Percentiles rank a stretch among this genome's conserved stretches.
These are phyloP conservation scores for Xiphorhynchus elegans DNA, from an alignment of 2,113 vertebrate genomes.

Conservation along the genomic window DNA sequence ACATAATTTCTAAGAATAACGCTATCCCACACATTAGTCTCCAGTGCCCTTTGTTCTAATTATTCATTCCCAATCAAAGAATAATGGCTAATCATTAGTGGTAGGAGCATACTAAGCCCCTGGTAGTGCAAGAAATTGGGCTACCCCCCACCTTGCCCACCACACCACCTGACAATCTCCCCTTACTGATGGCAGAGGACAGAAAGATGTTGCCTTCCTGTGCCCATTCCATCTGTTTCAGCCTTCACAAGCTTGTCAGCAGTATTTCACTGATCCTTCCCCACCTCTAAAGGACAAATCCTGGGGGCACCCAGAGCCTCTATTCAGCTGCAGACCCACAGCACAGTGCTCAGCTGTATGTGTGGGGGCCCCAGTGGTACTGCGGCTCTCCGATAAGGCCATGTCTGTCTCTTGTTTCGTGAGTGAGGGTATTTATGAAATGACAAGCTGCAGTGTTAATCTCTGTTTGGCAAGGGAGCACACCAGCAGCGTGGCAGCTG, in stretches of 20 bases:
- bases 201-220: not conserved
- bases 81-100: not conserved
- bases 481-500: not conserved
- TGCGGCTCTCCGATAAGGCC: not conserved
- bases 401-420: not conserved
- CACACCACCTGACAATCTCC: not conserved
- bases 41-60: not conserved
- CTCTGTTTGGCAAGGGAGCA: not conserved
- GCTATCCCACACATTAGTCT: not conserved
- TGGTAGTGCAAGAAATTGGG: not conserved
- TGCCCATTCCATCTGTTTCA: not conserved
- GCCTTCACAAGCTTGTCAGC: not conserved
- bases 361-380: not conserved
- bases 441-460: conserved; percentile 2
- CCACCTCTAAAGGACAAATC: not conserved
- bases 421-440: conserved; percentile 18
- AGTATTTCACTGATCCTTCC: not conserved
- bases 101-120: not conserved
- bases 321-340: fast-evolving
- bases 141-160: no score
- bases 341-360: not conserved
- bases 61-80: not conserved
- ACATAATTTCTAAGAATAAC: conserved; percentile 26
- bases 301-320: not conserved
- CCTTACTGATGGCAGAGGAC: not conserved